Evolutionary conservation across 1,140 invertebrate species (phyloP).

Genomic region (Drosophila aff.): DNA sequence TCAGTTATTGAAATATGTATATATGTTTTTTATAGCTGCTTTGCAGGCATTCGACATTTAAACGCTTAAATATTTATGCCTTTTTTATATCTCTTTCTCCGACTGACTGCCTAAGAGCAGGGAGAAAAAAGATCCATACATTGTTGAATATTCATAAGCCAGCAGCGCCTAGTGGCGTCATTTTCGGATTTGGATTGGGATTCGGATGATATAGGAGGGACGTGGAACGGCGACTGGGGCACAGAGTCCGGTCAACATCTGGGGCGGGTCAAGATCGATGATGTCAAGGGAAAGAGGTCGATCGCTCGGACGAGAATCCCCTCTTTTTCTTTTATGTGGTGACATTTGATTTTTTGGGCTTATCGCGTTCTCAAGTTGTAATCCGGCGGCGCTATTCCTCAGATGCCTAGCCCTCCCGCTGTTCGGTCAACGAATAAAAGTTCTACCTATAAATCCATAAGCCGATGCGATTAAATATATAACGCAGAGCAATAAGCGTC

Average conservation of each 20-base stretch:
- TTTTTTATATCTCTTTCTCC: slow-evolving; percentile 65
- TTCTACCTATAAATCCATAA: slow-evolving; percentile 18
- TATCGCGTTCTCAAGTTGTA: slow-evolving; percentile 41
- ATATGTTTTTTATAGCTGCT: slow-evolving; percentile 70
- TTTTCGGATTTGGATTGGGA: slow-evolving; percentile 58
- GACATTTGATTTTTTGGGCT: slow-evolving; percentile 66
- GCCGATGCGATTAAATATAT: slow-evolving; percentile 53
- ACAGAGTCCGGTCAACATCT: slow-evolving; percentile 42
- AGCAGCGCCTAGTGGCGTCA: slow-evolving; percentile 71
- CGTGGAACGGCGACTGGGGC: neutral
- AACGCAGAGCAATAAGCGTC: slow-evolving; percentile 74
- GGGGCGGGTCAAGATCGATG: slow-evolving; percentile 79
- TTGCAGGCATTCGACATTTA: slow-evolving; percentile 73
- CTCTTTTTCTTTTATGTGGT: slow-evolving; percentile 38
- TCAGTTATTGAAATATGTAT: slow-evolving; percentile 77
- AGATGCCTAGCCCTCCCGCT: slow-evolving; percentile 47
- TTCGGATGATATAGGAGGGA: slow-evolving; percentile 37
- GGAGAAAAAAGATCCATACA: slow-evolving; percentile 34
- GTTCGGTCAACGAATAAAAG: slow-evolving; percentile 24
- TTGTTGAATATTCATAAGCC: slow-evolving; percentile 77
- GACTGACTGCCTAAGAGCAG: slow-evolving; percentile 37
- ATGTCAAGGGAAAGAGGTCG: slow-evolving; percentile 69
- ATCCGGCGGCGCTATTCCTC: slow-evolving; percentile 35
- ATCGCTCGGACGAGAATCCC: slow-evolving; percentile 24
- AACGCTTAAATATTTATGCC: slow-evolving; percentile 77